Evolutionary conservation across 2,888 invertebrate genomes (phyloP).

Genomic region (Drosophila hamatofila): DNA sequence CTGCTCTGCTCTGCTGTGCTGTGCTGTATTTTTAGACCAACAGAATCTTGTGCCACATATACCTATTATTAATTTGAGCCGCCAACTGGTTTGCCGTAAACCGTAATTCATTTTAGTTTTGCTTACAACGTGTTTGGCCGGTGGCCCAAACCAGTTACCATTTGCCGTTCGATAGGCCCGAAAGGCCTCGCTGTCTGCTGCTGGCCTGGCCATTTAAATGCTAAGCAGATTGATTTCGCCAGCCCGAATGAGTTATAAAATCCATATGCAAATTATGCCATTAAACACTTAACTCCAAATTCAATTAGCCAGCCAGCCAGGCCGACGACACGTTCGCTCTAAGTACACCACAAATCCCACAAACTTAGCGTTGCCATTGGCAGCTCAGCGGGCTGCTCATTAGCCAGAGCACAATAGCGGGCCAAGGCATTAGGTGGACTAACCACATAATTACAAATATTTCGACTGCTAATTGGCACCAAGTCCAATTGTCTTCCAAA

Average conservation of each 20-base stretch:
- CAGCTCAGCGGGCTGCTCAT: background rate
- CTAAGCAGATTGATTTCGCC: conserved; percentile 77
- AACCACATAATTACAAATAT: background rate
- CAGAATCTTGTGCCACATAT: conserved; percentile 62
- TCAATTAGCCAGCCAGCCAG: conserved; percentile 33
- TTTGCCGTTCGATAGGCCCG: conserved; percentile 51
- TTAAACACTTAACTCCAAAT: conserved; percentile 23
- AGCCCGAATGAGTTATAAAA: conserved; percentile 66
- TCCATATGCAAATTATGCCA: conserved; percentile 71
- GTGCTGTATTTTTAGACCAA: conserved; percentile 61
- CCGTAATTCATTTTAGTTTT: conserved; percentile 64
- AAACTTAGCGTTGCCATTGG: background rate
- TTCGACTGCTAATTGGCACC: background rate
- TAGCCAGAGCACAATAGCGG: background rate
- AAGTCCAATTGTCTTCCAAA: background rate
- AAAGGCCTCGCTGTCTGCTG: conserved; percentile 54
- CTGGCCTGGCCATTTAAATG: conserved; percentile 61
- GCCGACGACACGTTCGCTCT: conserved; percentile 32
- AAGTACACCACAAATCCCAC: background rate
- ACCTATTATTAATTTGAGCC: conserved; percentile 71
- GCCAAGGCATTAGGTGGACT: background rate
- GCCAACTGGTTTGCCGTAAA: conserved; percentile 69
- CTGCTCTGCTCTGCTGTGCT: background rate
- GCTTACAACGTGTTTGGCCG: conserved; percentile 63
- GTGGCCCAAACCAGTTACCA: conserved; percentile 58